Percentiles rank a stretch among this genome's conserved stretches.
These are phyloP conservation scores for Candoia aspera DNA, from an alignment of 2,113 vertebrate genomes.

Conservation along the genomic window DNA sequence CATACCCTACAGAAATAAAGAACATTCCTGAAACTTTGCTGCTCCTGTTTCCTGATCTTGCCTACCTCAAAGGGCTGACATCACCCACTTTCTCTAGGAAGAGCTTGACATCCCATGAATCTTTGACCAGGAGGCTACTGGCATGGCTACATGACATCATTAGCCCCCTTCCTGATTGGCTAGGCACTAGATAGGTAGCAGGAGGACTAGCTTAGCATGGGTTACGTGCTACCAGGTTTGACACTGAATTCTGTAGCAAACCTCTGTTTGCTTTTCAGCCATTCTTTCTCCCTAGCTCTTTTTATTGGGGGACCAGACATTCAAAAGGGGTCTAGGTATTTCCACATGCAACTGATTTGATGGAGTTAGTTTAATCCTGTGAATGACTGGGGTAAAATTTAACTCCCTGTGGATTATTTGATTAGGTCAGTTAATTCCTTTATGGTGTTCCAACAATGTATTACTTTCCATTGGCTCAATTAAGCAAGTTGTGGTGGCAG, in stretches of 20 bases:
- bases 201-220: background rate
- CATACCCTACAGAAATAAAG: too few relatives aligned
- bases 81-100: background rate
- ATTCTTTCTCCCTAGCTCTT: background rate
- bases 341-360: background rate
- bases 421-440: background rate
- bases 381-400: background rate
- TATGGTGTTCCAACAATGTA: background rate
- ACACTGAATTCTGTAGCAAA: background rate
- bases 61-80: background rate
- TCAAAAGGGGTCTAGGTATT: background rate
- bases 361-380: background rate
- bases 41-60: too few relatives aligned
- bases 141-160: background rate
- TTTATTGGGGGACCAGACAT: background rate
- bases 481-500: background rate
- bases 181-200: background rate
- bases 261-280: background rate
- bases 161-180: background rate
- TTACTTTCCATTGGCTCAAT: background rate
- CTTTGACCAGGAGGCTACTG: background rate
- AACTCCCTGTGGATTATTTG: background rate
- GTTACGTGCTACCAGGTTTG: background rate
- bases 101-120: background rate
- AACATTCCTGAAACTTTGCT: too few relatives aligned